Percentiles rank a stretch among this genome's conserved stretches.
phyloP scores from a whole-genome alignment of 2,113 vertebrate genomes.

The Chaenocephalus aceratus region DNA sequence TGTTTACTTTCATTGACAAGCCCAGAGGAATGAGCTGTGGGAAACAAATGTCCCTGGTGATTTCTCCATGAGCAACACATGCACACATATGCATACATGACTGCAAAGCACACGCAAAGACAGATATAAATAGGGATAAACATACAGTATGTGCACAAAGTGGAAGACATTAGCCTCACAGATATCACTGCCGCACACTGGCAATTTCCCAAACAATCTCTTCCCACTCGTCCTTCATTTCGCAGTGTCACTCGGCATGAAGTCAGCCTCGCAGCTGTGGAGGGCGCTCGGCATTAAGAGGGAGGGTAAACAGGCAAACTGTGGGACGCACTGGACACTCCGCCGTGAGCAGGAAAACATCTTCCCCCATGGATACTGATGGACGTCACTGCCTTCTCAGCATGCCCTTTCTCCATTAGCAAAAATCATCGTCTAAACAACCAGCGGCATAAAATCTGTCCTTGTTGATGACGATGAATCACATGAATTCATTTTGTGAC shows the following conservation, averaged over 20 bases:
- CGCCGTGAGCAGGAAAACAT: conserved; percentile 28
- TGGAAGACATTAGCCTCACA: not conserved
- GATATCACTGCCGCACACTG: not conserved
- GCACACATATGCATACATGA: not conserved
- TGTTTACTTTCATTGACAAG: conserved; percentile 41
- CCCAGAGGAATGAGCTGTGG: conserved; percentile 38
- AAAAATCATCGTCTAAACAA: not conserved
- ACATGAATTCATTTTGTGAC: not conserved
- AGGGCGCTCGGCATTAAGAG: conserved; percentile 11
- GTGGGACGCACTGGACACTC: conserved; percentile 20
- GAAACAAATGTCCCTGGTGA: conserved; percentile 18
- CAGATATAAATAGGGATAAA: not conserved
- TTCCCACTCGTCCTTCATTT: conserved; percentile 37
- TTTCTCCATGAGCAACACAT: conserved; percentile 20
- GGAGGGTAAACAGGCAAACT: conserved; percentile 47
- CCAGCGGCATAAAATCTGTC: not conserved
- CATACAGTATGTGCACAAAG: not conserved
- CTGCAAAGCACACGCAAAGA: not conserved
- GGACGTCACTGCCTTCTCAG: not conserved
- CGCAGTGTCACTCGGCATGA: conserved; percentile 52
- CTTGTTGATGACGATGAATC: not conserved
- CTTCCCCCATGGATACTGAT: conserved; percentile 19
- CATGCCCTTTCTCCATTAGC: not conserved
- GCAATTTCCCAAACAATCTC: conserved; percentile 12
- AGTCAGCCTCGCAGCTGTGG: conserved; percentile 50